These are phyloP conservation scores for Stichodactyla mertensii DNA, from an alignment of 64 coral and sea anemone genomes.

Conservation along the genomic window DNA sequence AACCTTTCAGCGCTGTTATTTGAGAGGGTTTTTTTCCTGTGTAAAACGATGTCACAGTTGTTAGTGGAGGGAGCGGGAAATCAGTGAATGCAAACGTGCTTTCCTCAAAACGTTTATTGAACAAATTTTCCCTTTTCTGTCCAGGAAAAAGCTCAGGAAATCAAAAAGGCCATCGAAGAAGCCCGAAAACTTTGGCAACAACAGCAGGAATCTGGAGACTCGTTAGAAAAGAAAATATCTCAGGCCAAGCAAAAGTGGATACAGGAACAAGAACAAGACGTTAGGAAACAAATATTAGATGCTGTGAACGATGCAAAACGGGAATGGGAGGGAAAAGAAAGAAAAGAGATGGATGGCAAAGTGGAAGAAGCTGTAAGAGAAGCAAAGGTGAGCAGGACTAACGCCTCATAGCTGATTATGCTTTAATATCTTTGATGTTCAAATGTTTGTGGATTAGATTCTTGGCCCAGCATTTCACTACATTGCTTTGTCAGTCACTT, in stretches of 20 bases:
- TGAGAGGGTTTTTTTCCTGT: too few relatives aligned
- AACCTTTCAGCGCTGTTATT: not conserved
- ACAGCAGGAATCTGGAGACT: not conserved
- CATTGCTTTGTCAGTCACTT: too few relatives aligned
- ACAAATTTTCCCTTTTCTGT: not conserved
- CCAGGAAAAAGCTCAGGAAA: conserved; percentile 6
- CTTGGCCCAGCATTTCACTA: too few relatives aligned
- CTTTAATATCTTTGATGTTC: too few relatives aligned
- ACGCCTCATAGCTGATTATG: too few relatives aligned
- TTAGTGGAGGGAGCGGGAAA: not conserved
- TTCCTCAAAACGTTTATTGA: too few relatives aligned
- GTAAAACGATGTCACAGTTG: too few relatives aligned
- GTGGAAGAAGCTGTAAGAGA: not conserved
- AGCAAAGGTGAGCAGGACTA: not conserved
- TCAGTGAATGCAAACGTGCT: too few relatives aligned
- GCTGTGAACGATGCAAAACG: conserved; percentile 47
- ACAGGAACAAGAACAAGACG: conserved; percentile 39
- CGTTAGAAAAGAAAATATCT: conserved; percentile 26
- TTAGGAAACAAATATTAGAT: conserved; percentile 41
- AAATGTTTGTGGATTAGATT: too few relatives aligned
- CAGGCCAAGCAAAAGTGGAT: conserved; percentile 27
- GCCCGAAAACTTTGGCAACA: not conserved
- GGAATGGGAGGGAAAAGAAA: conserved; percentile 59
- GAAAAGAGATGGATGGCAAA: conserved; percentile 32
- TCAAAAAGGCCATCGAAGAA: conserved; percentile 22